A percentile compares a stretch with the other conserved stretches of the same genome.
Evolutionary conservation across 2,888 invertebrate species (phyloP).

Genomic region (Hirtodrosophila histrioides): DNA sequence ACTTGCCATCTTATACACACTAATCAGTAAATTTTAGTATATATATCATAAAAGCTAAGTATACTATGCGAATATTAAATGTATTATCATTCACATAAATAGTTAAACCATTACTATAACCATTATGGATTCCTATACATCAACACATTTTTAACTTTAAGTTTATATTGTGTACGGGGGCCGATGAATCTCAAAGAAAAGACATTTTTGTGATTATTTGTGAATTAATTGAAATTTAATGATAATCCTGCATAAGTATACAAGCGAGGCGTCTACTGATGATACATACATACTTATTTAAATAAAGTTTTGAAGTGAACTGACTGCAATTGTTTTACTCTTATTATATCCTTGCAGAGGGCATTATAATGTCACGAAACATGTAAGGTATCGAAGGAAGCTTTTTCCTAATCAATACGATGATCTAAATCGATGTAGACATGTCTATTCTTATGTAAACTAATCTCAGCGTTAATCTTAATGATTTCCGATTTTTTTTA

Average conservation of each 20-base stretch:
- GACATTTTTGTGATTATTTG: slow-evolving; percentile 75
- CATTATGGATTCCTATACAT: slow-evolving; percentile 36
- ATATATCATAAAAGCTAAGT: slow-evolving; percentile 50
- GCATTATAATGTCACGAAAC: too few species aligned
- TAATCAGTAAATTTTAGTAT: slow-evolving; percentile 39
- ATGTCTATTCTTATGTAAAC: too few species aligned
- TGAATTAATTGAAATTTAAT: slow-evolving; percentile 75
- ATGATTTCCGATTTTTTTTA: not conserved
- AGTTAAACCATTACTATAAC: slow-evolving; percentile 26
- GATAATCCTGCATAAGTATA: slow-evolving; percentile 67
- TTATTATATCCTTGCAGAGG: too few species aligned
- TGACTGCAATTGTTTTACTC: not conserved
- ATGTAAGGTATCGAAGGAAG: too few species aligned
- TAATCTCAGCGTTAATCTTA: too few species aligned
- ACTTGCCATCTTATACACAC: slow-evolving; percentile 44
- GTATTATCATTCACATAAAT: slow-evolving; percentile 46
- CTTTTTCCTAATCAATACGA: too few species aligned
- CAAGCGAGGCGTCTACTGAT: slow-evolving; percentile 53
- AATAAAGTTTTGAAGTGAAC: slow-evolving; percentile 69
- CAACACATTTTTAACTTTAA: slow-evolving; percentile 54
- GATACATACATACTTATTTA: slow-evolving; percentile 60
- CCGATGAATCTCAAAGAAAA: slow-evolving; percentile 59
- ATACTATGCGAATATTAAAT: slow-evolving; percentile 38
- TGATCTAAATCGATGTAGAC: too few species aligned
- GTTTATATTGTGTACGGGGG: slow-evolving; percentile 48